Evolutionary conservation across 2,113 vertebrate genomes (phyloP), one percentile per base, ranked within the genome.

Genomic region (Tenebrosternarchus preto): DNA sequence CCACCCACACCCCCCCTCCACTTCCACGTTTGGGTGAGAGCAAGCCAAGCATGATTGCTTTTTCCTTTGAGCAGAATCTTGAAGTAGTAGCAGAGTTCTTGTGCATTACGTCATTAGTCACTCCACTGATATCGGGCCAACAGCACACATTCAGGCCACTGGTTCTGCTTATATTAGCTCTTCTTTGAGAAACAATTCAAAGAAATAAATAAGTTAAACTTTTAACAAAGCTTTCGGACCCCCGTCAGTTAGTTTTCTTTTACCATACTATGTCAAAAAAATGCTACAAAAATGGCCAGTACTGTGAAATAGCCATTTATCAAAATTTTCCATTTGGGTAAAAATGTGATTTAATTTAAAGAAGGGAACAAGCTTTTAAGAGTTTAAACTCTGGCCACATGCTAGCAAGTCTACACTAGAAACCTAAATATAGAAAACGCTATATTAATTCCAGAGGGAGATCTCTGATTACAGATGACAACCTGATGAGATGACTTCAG

Each of bases 301-400:
- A 24, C 29, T 64, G 46, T 57, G 64, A 84, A 64, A 78, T 57
- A 57, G 64, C 7, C 0, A 15, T 53, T 50, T 72, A 75, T 55
- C 46, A 12, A 9, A 16, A 20, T 78, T 63, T 20, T 61, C 22
- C 24, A 25, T 78, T 78, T 56, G 19, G 22, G 25, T 67, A 8
- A 29, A 64, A 74, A 27, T 72, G 59, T 64, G 64, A 39, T 77
- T 77, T 16, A 27, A 36, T 56, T 33, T 56, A 29, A 80, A 78
- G 67, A 85, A 84, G 80, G 84, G 84, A 89, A 88, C 84, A 86
- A 85, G 78, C 86, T 84, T 74, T 87, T 83, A 80, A 84, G 84
- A 77, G 56, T 89, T 87, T 85, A 78, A 86, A 81, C 81, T 85
- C 83, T 79, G 80, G 82, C 81, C 80, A 68, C 63, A 84, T 79